Base-by-base conservation (phyloP, 2,888 invertebrate species). In the Vesta saturnalis region DNA sequence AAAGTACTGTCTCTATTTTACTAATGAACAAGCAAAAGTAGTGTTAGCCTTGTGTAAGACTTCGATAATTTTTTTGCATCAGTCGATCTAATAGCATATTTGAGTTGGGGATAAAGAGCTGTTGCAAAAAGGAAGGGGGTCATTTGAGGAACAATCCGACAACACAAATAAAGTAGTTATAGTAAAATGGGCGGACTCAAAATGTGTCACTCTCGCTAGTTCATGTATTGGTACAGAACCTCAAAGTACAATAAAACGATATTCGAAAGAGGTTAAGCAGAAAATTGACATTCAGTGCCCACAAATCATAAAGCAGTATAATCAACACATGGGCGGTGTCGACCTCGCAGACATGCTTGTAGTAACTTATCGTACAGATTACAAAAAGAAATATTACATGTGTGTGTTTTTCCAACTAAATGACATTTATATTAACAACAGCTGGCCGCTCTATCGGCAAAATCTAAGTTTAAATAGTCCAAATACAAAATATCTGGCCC, bases 281-380 rank as follows among this genome's bases (percentile, higher is more conserved):
- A 30, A 46, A 46, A 46, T 15, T 46, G 46, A 46, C 46, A 46
- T 46, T n/a, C n/a, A n/a, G n/a, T n/a, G n/a, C n/a, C n/a, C n/a
- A n/a, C n/a, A n/a, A n/a, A n/a, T n/a, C n/a, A n/a, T n/a, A n/a
- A n/a, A n/a, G n/a, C n/a, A n/a, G n/a, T n/a, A n/a, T n/a, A n/a
- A n/a, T n/a, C n/a, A 46, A 15, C 46, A 46, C n/a, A 46, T 46
- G 14, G n/a, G 46, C n/a, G 46, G 4, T 14, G 46, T 46, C 15
- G 46, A n/a, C 15, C 46, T 46, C 46, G 15, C 46, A 46, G 6
- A 46, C 46, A 46, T 46, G 46, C 46, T 46, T 46, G 46, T 46
- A 46, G 46, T n/a, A 46, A 46, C 46, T 46, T 46, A 46, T 5
- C 46, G 46, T 15, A 46, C 46, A 10, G 46, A n/a, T 14, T 46